A percentile compares a stretch with the other conserved stretches of the same genome.
phyloP scores from a whole-genome alignment of 2,888 invertebrate genomes.

The Trichopria drosophilae region DNA sequence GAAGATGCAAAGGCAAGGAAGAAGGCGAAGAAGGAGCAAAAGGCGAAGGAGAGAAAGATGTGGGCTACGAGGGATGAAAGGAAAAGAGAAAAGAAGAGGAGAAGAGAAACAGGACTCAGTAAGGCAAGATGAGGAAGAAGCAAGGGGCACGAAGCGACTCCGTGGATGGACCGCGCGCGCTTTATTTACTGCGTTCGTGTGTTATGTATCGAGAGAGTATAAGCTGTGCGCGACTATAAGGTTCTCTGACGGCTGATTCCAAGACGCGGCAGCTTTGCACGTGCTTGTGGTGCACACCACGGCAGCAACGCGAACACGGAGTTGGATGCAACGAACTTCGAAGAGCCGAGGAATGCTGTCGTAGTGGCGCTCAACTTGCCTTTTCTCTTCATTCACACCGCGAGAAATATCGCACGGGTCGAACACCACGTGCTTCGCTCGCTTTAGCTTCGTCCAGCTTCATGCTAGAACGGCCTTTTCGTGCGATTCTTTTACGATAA shows the following conservation, averaged over 20 bases:
- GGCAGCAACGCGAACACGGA: conserved; percentile 38
- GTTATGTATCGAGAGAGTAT: too few relatives aligned
- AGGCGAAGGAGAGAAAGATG: conserved; percentile 6
- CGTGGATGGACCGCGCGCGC: too few relatives aligned
- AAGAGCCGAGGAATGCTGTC: conserved; percentile 57
- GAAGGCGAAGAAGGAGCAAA: conserved; percentile 2
- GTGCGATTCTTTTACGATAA: neutral
- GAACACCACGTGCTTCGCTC: neutral
- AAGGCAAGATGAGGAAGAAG: too few relatives aligned
- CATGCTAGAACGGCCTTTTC: too few relatives aligned
- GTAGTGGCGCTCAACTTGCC: conserved; percentile 58
- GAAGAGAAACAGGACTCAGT: conserved; percentile 8
- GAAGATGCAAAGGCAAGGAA: conserved; percentile 12
- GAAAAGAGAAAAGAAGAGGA: conserved; percentile 18
- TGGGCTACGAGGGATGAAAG: conserved; percentile 18
- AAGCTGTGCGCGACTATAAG: too few relatives aligned
- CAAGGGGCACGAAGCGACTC: too few relatives aligned
- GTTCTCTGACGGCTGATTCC: too few relatives aligned
- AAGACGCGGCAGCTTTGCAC: conserved; percentile 38
- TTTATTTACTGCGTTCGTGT: too few relatives aligned
- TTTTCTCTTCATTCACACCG: conserved; percentile 53
- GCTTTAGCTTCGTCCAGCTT: conserved; percentile 8
- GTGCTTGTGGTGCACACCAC: conserved; percentile 45
- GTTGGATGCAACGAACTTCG: conserved; percentile 47
- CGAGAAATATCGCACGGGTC: conserved; percentile 8